These are phyloP conservation scores for Drosophila auraria DNA, from an alignment of 1,140 invertebrate genomes.

Conservation along the genomic window DNA sequence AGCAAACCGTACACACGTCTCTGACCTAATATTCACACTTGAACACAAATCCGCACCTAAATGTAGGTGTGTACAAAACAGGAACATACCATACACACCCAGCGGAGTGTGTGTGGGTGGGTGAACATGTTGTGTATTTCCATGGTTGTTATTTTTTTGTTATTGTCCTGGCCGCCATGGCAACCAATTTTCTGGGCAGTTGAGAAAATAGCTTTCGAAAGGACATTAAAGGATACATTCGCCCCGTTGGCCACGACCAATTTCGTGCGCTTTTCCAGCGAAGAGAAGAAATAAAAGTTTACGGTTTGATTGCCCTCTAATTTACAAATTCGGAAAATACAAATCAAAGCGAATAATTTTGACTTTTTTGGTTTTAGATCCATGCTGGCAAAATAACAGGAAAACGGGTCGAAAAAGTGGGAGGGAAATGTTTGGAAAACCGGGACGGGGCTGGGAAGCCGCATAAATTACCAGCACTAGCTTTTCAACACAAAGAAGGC, in stretches of 20 bases:
- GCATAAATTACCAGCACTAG: conserved; percentile 78
- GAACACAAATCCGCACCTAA: conserved; percentile 15
- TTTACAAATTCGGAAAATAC: conserved; percentile 50
- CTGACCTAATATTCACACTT: conserved; percentile 47
- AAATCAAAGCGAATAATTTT: conserved; percentile 39
- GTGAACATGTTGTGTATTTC: conserved; percentile 48
- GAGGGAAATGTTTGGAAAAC: conserved; percentile 11
- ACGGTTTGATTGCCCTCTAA: conserved; percentile 56
- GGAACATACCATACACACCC: conserved; percentile 6
- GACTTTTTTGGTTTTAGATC: conserved; percentile 5
- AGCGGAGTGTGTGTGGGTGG: not conserved
- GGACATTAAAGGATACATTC: conserved; percentile 48
- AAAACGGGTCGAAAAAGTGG: not conserved
- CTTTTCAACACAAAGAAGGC: conserved; percentile 62
- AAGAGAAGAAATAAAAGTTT: conserved; percentile 41
- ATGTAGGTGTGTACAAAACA: conserved; percentile 7
- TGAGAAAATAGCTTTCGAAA: conserved; percentile 52
- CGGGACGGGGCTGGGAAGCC: conserved; percentile 63
- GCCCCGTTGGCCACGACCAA: conserved; percentile 14
- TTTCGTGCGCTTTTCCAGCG: conserved; percentile 15
- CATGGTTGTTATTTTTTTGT: conserved; percentile 54
- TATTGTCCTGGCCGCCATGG: conserved; percentile 52
- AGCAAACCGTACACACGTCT: not conserved
- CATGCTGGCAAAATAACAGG: not conserved
- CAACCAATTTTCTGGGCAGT: conserved; percentile 58